Conservation (phyloP, 2,888 invertebrate genomes). For the Tineola bisselliella region DNA sequence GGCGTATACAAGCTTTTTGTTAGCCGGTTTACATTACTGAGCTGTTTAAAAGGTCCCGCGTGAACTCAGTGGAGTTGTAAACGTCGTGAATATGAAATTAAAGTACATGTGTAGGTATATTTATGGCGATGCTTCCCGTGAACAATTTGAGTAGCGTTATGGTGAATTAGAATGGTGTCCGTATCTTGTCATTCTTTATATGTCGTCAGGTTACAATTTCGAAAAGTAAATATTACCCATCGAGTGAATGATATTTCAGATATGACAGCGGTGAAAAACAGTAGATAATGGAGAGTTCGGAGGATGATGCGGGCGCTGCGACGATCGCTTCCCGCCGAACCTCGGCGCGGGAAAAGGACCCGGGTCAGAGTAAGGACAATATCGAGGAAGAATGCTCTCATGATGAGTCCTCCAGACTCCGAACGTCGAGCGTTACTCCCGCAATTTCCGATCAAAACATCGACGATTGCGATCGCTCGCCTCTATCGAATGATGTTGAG, state of each 20-base stretch:
- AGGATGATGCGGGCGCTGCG: conserved; percentile 67
- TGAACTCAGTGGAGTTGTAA: conserved; percentile 46
- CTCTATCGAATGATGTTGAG: conserved; percentile 49
- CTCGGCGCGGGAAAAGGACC: conserved; percentile 63
- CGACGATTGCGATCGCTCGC: conserved; percentile 58
- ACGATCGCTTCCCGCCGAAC: conserved; percentile 62
- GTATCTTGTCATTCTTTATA: conserved; percentile 63
- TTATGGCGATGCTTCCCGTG: conserved; percentile 59
- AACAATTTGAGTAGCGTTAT: conserved; percentile 62
- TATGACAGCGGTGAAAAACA: conserved; percentile 62
- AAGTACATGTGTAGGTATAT: conserved; percentile 66
- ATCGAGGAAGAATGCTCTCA: not conserved
- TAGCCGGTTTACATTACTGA: conserved; percentile 68
- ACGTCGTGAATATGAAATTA: conserved; percentile 66
- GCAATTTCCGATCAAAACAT: conserved; percentile 51
- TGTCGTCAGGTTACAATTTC: conserved; percentile 64
- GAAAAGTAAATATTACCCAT: conserved; percentile 61
- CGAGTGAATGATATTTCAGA: conserved; percentile 64
- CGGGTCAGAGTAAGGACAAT: conserved; percentile 6
- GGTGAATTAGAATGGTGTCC: conserved; percentile 69
- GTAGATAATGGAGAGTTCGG: conserved; percentile 69
- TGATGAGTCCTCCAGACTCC: not conserved
- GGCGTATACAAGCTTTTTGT: conserved; percentile 72
- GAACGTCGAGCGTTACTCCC: conserved; percentile 34
- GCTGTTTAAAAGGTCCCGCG: conserved; percentile 54